Base-by-base conservation (phyloP, 2,888 invertebrate species). In the Eilema sororculum region DNA sequence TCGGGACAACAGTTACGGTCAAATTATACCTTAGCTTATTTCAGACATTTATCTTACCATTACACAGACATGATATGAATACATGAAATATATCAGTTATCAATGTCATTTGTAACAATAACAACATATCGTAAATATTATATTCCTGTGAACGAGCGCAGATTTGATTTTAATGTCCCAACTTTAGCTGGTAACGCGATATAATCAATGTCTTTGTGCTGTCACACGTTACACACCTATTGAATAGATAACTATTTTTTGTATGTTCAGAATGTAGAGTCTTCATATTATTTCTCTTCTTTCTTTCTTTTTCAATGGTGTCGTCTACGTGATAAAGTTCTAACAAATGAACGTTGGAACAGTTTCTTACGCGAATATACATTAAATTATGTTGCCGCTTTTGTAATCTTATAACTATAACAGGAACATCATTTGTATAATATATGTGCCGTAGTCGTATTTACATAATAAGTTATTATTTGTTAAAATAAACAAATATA, bases 161-260 rank as follows among this genome's bases (percentile, higher is more conserved):
- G 87, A 88, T 87, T 86, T 87, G 79, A 81, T 85, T 88, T 87
- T 85, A 85, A 86, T 86, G 83, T 74, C 69, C 69, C 71, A 66
- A 75, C 77, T 75, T 73, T 60, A 70, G 66, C 41, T 69, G 63
- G 73, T 57, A 67, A 62, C 58, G 68, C 75, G 85, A 87, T 86
- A 84, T 77, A 76, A 87, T 86, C 84, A 74, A 71, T 69, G 78
- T 84, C 79, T 85, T 80, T 82, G 74, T 82, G 73, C 81, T 79
- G 61, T 67, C 8, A 65, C 85, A 84, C 83, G 85, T 87, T 86
- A 84, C 78, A 81, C 79, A 76, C 69, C 78, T 78, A 84, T 88
- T 85, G 79, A 82, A 75, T 67, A 78, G 24, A 75, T 67, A 78
- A 25, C 63, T 28, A 52, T 60, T 46, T 30, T 30, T 67, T 12